Percentiles rank a stretch among this genome's conserved stretches.
These are phyloP conservation scores for Habrosyne pyritoides DNA, from an alignment of 2,888 invertebrate species.

Conservation along the genomic window DNA sequence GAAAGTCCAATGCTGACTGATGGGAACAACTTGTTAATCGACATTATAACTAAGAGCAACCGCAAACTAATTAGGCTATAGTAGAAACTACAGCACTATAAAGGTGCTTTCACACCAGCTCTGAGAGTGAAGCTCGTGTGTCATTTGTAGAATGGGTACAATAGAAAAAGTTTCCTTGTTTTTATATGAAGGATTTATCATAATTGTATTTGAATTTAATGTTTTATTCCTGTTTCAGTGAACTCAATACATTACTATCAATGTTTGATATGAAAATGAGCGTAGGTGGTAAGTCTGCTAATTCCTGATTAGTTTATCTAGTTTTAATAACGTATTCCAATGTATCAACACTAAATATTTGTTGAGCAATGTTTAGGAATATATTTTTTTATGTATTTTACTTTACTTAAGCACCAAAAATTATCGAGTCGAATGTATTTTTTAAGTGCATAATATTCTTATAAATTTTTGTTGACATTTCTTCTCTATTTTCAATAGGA, in stretches of 20 bases:
- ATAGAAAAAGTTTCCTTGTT: neutral
- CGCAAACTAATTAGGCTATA: slow-evolving; percentile 6
- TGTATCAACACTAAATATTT: too few relatives aligned
- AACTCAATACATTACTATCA: neutral
- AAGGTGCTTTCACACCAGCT: neutral
- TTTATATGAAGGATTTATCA: neutral
- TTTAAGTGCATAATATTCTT: neutral
- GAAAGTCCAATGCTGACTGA: neutral
- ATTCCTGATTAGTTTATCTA: neutral
- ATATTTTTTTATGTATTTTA: too few relatives aligned
- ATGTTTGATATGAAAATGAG: neutral
- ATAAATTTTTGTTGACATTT: too few relatives aligned
- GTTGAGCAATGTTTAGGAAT: too few relatives aligned
- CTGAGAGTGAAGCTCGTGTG: neutral
- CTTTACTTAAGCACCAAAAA: too few relatives aligned
- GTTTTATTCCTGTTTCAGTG: neutral
- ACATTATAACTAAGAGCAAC: neutral
- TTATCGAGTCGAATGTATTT: neutral
- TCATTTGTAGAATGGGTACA: neutral
- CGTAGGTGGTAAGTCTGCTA: neutral
- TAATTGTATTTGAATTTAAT: slow-evolving; percentile 1
- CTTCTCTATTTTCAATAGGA: neutral
- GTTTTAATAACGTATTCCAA: neutral
- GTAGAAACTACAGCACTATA: neutral
- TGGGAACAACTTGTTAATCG: neutral